Conservation (phyloP, 2,888 invertebrate species). For the Drosophila cyrtoloma region DNA sequence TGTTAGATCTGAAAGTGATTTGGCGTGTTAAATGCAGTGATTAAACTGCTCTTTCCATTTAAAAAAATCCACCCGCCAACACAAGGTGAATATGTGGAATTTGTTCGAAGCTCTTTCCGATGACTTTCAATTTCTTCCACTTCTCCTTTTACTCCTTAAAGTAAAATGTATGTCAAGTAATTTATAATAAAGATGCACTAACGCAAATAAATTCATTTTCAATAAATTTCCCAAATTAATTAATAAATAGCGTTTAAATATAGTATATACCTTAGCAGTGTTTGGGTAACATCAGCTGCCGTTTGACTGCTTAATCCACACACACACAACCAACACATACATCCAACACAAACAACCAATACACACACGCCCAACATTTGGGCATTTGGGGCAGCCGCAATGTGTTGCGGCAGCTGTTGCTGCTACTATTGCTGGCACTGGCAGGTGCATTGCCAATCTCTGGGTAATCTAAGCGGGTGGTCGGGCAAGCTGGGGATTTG, state of each 20-base stretch:
- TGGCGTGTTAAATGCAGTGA: not conserved
- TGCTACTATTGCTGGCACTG: conserved; percentile 20
- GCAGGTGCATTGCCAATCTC: conserved; percentile 31
- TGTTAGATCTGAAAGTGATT: not conserved
- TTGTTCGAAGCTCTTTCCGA: not conserved
- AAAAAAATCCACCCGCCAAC: not conserved
- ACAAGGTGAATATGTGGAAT: not conserved
- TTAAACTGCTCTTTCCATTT: not conserved
- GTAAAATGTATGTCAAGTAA: not conserved
- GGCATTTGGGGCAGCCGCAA: conserved; percentile 25
- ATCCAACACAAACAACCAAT: not conserved
- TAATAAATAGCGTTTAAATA: not conserved
- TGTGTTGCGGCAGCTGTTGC: conserved; percentile 20
- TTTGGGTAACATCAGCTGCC: not conserved
- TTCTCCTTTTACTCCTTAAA: not conserved
- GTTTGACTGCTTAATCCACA: conserved; percentile 18
- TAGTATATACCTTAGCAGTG: not conserved
- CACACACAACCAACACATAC: conserved; percentile 3
- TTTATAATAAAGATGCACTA: not conserved
- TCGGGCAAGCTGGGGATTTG: conserved; percentile 21
- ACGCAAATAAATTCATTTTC: not conserved
- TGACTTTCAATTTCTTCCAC: not conserved
- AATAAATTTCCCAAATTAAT: not conserved
- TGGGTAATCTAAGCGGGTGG: conserved; percentile 29
- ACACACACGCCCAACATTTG: not conserved